phyloP scores from a whole-genome alignment of 2,113 vertebrate species.

The Donacobius atricapilla region DNA sequence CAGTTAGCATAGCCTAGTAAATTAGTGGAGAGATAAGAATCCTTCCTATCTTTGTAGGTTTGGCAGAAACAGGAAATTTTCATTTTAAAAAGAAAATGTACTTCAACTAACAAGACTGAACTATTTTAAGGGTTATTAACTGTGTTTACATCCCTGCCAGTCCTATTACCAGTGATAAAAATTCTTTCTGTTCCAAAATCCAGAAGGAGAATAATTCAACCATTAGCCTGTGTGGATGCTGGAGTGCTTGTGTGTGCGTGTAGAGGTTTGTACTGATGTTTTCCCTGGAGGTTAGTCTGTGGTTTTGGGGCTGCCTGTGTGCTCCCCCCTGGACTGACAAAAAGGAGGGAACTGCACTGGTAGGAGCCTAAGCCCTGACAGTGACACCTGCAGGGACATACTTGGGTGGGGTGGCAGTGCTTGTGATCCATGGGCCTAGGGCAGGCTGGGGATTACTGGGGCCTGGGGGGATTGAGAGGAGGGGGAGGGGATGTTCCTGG shows the following conservation, averaged over 20 bases:
- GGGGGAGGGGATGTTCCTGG: rapidly evolving
- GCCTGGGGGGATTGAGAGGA: rapidly evolving
- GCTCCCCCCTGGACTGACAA: not conserved
- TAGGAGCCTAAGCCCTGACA: not conserved
- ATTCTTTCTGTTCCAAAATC: not conserved
- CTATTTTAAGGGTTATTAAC: conserved; percentile 2
- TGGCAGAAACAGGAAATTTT: conserved; percentile 42
- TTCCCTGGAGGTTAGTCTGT: not conserved
- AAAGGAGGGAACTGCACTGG: not conserved
- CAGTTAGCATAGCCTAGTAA: not conserved
- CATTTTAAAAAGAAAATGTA: conserved; percentile 34
- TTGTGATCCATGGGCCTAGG: rapidly evolving
- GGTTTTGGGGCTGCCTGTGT: not conserved
- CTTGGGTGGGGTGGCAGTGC: rapidly evolving
- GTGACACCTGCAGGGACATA: rapidly evolving
- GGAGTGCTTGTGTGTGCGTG: rapidly evolving
- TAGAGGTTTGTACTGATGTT: not conserved
- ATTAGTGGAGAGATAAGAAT: not conserved
- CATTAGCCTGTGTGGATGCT: not conserved
- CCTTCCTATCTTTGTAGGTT: not conserved
- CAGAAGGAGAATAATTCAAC: not conserved
- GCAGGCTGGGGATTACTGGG: not conserved
- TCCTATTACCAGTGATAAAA: not conserved
- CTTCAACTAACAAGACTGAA: not conserved
- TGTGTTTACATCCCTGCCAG: not conserved